Conservation (phyloP, 1,140 invertebrate genomes). For the Charaxes varanes region DNA sequence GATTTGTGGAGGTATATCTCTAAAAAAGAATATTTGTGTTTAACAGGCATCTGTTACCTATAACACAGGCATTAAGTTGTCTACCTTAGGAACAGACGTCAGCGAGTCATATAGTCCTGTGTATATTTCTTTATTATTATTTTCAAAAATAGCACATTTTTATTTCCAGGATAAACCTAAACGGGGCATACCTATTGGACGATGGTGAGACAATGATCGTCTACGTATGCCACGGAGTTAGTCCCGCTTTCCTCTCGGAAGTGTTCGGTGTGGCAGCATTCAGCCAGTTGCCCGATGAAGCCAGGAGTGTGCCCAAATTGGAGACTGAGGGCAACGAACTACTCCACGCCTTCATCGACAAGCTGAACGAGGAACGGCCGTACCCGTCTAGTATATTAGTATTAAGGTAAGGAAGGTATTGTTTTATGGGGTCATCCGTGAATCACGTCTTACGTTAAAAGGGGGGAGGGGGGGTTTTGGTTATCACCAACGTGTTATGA, state of each 20-base stretch:
- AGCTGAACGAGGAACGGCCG: constrained; percentile 90
- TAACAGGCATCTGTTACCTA: too few relatives aligned
- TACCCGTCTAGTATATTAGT: constrained; percentile 85
- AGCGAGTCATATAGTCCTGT: too few relatives aligned
- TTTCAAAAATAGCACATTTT: too few relatives aligned
- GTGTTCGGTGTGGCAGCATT: constrained; percentile 76
- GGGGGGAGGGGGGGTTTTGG: too few relatives aligned
- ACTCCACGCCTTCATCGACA: constrained; percentile 87
- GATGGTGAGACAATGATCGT: constrained; percentile 88
- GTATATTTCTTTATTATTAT: too few relatives aligned
- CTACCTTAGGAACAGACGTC: too few relatives aligned
- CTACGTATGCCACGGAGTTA: constrained; percentile 89
- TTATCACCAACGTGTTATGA: too few relatives aligned
- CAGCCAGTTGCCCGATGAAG: constrained; percentile 74
- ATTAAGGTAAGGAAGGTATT: constrained; percentile 89
- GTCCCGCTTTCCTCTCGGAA: constrained; percentile 83
- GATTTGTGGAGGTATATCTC: too few relatives aligned
- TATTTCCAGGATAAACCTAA: constrained; percentile 81
- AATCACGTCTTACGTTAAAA: too few relatives aligned
- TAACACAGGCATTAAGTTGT: too few relatives aligned
- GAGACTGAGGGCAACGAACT: constrained; percentile 84
- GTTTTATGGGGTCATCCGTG: too few relatives aligned
- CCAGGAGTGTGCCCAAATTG: constrained; percentile 86
- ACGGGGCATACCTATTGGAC: constrained; percentile 95
- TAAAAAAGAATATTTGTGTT: too few relatives aligned